Base-by-base conservation (phyloP, 2,797 vertebrate species). In the Catamblyrhynchus diadema region DNA sequence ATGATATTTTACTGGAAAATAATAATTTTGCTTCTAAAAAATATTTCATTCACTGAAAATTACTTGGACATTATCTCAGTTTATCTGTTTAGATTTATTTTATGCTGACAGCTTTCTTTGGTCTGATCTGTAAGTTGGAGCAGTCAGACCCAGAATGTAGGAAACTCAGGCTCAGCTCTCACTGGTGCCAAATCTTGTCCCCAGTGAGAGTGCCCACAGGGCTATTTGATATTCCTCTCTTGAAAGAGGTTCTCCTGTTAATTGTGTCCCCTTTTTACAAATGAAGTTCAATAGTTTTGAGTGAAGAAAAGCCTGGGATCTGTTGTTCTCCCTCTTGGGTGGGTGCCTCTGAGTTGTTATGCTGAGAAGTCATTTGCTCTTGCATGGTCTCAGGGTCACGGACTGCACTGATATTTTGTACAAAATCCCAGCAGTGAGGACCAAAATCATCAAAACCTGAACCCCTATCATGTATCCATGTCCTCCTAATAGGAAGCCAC, bases 341-440 rank as follows among this genome's bases (percentile, higher is more conserved):
- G 10, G 21, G 16, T 32, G 3, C 24, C 30, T 57, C 45, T 32
- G 45, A 64, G 18, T 9, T 15, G 0, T 30, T 44, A 2, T 5
- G 4, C 22, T 50, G 37, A 42, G 70, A 42, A 50, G 24, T 24
- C 24, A 32, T 50, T 80, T 67, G 35, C 20, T 71, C 6, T 2
- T 50, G 12, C 15, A 14, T 20, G 20, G 32, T 61, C 37, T 66
- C 51, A 16, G 28, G 22, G 23, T 30, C 48, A 66, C 0, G 0
- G 17, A n/a, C 25, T 48, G 14, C 7, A 1, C 27, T 48, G 6
- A 8, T 57, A 22, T 54, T 56, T 86, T 48, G 35, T 18, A n/a
- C 2, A 8, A 27, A 57, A 39, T 59, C 19, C 27, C 18, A 24
- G 25, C 30, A 41, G 4, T 10, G 21, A 86, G 28, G 44, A 74